Base-by-base conservation (phyloP, 2,113 vertebrate species). In the Heteronetta atricapilla region DNA sequence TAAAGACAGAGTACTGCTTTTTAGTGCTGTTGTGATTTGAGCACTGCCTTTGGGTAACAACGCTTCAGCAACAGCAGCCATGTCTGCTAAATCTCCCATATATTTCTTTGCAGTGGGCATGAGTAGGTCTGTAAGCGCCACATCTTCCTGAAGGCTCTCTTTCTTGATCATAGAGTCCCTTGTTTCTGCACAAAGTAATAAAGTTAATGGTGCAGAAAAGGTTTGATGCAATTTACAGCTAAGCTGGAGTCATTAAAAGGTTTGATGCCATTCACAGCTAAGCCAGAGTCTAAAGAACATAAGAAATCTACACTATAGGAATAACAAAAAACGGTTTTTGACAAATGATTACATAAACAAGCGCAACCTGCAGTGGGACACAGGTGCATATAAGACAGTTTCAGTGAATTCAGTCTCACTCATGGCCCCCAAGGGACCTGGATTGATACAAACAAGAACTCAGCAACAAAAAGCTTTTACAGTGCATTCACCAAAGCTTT, bases 21-120 rank as follows among this genome's bases (percentile, higher is more conserved):
- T 98, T 93, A 98, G 98, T 62, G 83, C 55, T 14, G 98, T 94
- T 46, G 97, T 97, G 52, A 97, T 97, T 70, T 98, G 98, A 63
- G 98, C 97, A 5, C 97, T 98, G 88, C 98, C 98, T 92, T 98
- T 99, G 28, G 99, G 99, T 69, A 99, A 96, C 70, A 98, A 92
- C 2, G 97, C 96, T 86, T 99, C 98, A 4, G 98, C 99, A 46
- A 98, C 97, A 36, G 98, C 98, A 18, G 99, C 98, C 58, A 98
- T 96, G 66, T 98, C 98, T 0, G 98, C 98, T 14, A 99, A 98
- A 95, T 99, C 98, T 96, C 96, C 98, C 56, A 94, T 95, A 66
- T 97, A 95, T 67, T 98, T 98, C 42, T 95, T 90, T 53, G 97
- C 95, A 6, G 97, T 59, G 98, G 95, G 98, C 96, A 66, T 97